A percentile compares a stretch with the other conserved stretches of the same genome.
phyloP scores from a whole-genome alignment of 2,113 vertebrate genomes.

The Recurvirostra avosetta region DNA sequence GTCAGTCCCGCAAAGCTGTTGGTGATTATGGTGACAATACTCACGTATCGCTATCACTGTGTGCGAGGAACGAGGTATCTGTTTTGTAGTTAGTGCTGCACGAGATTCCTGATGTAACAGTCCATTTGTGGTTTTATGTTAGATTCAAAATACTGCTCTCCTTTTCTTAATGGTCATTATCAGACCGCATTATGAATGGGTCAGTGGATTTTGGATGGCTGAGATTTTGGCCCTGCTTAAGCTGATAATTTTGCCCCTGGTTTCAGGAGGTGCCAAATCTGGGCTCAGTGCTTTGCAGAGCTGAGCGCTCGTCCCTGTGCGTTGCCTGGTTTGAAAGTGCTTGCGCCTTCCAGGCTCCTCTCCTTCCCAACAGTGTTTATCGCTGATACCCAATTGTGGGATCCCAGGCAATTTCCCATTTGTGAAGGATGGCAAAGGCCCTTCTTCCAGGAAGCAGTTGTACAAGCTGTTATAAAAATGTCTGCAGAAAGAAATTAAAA shows the following conservation, averaged over 20 bases:
- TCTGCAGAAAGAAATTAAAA: not conserved
- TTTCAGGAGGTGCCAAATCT: not conserved
- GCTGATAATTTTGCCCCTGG: not conserved
- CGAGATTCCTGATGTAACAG: not conserved
- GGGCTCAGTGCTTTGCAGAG: not conserved
- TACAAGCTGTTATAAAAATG: not conserved
- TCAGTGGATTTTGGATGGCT: not conserved
- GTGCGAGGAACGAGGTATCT: not conserved
- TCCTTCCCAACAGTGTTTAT: not conserved
- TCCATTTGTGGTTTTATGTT: not conserved
- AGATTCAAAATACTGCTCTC: not conserved
- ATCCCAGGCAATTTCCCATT: not conserved
- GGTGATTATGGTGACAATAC: not conserved
- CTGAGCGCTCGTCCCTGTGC: not conserved
- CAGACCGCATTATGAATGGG: not conserved
- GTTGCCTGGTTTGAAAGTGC: not conserved
- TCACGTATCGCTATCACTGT: accelerated
- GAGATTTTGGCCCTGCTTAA: not conserved
- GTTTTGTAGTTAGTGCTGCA: not conserved
- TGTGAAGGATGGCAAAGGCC: not conserved
- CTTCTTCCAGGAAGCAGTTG: not conserved
- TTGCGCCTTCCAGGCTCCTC: not conserved
- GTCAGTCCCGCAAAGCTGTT: not conserved
- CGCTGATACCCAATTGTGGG: not conserved
- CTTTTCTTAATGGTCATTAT: not conserved